These are phyloP conservation scores for Lepisosteus oculatus DNA, from an alignment of 2,113 vertebrate species.

Conservation along the genomic window DNA sequence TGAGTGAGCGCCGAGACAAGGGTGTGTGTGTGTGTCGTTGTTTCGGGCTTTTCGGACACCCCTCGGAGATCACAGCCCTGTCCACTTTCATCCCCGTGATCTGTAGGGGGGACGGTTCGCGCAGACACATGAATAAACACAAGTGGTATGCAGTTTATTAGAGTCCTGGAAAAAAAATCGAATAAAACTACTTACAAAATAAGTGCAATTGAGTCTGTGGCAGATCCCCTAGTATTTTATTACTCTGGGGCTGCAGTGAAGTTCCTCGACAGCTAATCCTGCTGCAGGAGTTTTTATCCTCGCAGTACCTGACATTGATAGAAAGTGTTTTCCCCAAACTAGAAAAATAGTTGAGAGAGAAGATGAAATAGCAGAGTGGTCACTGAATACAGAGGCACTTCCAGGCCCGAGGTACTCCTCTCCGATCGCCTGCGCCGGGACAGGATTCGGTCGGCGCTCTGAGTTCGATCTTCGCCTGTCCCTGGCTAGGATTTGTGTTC, in stretches of 20 bases:
- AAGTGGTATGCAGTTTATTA: no score
- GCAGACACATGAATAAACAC: no score
- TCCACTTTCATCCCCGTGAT: no score
- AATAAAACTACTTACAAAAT: slow-evolving; percentile 49
- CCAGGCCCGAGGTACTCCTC: slow-evolving; percentile 38
- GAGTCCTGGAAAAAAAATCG: slow-evolving; percentile 41
- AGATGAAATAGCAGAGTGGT: slow-evolving; percentile 63
- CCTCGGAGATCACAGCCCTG: no score
- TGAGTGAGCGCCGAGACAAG: no score
- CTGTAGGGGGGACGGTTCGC: no score
- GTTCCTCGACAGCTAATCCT: slow-evolving; percentile 61
- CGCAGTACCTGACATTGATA: slow-evolving; percentile 68
- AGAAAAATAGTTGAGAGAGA: slow-evolving; percentile 67
- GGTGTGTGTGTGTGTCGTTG: no score
- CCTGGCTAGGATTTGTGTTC: no score
- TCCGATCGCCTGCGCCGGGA: background rate
- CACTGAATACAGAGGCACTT: slow-evolving; percentile 63
- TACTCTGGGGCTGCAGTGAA: slow-evolving; percentile 47
- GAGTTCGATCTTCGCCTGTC: no score
- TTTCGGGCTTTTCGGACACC: no score
- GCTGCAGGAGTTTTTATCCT: slow-evolving; percentile 61
- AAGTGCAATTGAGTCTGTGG: slow-evolving; percentile 46
- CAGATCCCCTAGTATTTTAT: slow-evolving; percentile 54
- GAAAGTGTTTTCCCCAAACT: slow-evolving; percentile 72
- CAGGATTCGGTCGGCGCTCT: no score